phyloP scores from a whole-genome alignment of 1,140 invertebrate species.

The Cyclargus thomasi region DNA sequence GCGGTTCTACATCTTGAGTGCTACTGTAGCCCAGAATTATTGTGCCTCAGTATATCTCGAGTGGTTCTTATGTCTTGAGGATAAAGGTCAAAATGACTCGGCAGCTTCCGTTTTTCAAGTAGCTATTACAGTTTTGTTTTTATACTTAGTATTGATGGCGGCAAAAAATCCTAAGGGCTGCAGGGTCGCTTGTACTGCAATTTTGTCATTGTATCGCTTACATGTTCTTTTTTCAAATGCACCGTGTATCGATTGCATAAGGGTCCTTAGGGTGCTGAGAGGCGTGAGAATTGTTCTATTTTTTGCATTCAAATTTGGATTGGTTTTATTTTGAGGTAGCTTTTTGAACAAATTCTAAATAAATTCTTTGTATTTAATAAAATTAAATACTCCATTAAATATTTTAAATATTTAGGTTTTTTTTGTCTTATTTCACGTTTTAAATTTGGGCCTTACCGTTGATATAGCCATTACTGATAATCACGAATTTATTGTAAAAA shows the following conservation, averaged over 20 bases:
- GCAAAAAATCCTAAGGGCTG: slow-evolving; percentile 56
- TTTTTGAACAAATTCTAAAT: no score
- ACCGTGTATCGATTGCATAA: slow-evolving; percentile 37
- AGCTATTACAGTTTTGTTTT: slow-evolving; percentile 64
- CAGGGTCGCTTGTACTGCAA: slow-evolving; percentile 57
- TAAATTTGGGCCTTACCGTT: neutral
- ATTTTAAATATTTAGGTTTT: no score
- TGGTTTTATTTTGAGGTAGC: neutral
- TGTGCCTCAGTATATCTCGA: slow-evolving; percentile 9
- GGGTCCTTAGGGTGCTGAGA: slow-evolving; percentile 45
- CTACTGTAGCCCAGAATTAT: slow-evolving; percentile 53
- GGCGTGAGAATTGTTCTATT: slow-evolving; percentile 57
- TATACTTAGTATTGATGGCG: slow-evolving; percentile 66
- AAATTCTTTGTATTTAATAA: no score
- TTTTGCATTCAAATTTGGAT: slow-evolving; percentile 9
- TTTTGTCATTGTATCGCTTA: slow-evolving; percentile 56
- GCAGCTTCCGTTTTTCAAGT: slow-evolving; percentile 50
- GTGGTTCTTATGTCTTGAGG: no score
- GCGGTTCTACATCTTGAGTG: slow-evolving; percentile 50
- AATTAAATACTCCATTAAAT: no score
- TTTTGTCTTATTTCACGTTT: neutral
- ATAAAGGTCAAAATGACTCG: no score
- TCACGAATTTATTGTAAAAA: neutral
- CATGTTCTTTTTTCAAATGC: slow-evolving; percentile 44
- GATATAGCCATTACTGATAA: neutral